Percentiles rank a stretch among this genome's conserved stretches.
phyloP scores from a whole-genome alignment of 2,797 vertebrate species.

The Karalla daura region DNA sequence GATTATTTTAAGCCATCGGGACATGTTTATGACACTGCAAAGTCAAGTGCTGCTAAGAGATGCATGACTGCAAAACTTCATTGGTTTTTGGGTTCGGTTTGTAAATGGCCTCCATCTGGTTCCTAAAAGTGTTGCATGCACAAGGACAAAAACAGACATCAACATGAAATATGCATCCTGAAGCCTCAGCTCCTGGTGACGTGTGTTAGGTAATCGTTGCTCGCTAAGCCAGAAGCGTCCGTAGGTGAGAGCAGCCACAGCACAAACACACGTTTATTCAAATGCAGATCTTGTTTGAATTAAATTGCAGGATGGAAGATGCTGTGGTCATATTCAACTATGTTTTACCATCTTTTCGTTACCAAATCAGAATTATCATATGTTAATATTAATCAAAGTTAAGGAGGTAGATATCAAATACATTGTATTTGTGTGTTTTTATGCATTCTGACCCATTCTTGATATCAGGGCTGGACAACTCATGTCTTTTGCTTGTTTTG shows the following conservation, averaged over 20 bases:
- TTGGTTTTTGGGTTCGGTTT: slow-evolving; percentile 68
- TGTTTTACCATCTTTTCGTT: not conserved
- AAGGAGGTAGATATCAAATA: too few species aligned
- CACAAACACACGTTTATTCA: not conserved
- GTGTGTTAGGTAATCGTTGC: slow-evolving; percentile 30
- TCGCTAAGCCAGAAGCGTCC: slow-evolving; percentile 19
- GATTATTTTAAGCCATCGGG: slow-evolving; percentile 22
- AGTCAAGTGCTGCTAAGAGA: slow-evolving; percentile 62
- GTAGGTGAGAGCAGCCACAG: slow-evolving; percentile 10
- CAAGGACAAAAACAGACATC: slow-evolving; percentile 51
- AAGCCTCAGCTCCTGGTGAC: slow-evolving; percentile 29
- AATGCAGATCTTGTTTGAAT: not conserved
- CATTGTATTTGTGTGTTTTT: too few species aligned
- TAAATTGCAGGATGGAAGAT: not conserved
- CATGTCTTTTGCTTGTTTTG: not conserved
- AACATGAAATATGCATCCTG: slow-evolving; percentile 64
- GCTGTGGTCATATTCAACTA: too few species aligned
- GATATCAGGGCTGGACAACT: too few species aligned
- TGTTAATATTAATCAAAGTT: too few species aligned
- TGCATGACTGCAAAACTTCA: slow-evolving; percentile 72
- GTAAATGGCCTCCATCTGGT: slow-evolving; percentile 69
- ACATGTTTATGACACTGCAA: slow-evolving; percentile 46
- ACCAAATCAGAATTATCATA: too few species aligned
- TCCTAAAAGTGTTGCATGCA: slow-evolving; percentile 71
- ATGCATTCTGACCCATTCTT: too few species aligned